Conservation (phyloP, 2,888 invertebrate species). For the Lagria hirta region DNA sequence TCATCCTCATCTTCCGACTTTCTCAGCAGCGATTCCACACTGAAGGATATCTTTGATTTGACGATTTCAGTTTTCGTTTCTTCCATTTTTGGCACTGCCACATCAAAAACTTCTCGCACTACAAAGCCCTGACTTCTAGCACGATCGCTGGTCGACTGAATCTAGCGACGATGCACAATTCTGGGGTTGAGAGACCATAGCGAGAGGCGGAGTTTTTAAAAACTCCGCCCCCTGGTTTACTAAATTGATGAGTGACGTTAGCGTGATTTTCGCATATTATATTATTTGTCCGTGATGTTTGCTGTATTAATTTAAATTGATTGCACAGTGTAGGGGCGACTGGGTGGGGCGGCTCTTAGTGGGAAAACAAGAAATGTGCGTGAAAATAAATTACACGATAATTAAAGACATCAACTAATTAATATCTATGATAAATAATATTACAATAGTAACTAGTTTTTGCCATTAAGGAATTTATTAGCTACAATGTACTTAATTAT, state of each 20-base stretch:
- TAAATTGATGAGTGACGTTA: constrained; percentile 46
- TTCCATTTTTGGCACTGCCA: constrained; percentile 42
- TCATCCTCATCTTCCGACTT: constrained; percentile 34
- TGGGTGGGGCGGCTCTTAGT: background rate
- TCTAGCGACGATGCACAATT: constrained; percentile 12
- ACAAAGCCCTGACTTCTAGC: too few species aligned
- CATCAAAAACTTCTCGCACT: constrained; percentile 7
- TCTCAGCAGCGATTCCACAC: constrained; percentile 66
- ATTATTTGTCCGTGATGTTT: constrained; percentile 47
- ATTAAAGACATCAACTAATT: too few species aligned
- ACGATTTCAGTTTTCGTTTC: constrained; percentile 51
- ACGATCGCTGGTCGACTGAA: constrained; percentile 39
- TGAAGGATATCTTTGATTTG: constrained; percentile 72
- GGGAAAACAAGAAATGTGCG: background rate
- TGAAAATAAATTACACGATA: too few species aligned
- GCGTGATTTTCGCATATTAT: constrained; percentile 49
- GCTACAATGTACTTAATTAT: too few species aligned
- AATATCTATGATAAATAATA: too few species aligned
- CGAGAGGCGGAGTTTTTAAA: constrained; percentile 34
- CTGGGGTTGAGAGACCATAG: constrained; percentile 41
- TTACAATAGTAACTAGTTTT: too few species aligned
- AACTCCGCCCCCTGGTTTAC: constrained; percentile 42
- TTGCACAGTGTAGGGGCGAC: constrained; percentile 34
- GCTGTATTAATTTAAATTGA: constrained; percentile 47
- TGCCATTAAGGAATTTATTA: too few species aligned